Percentiles rank a stretch among this genome's conserved stretches.
phyloP scores from a whole-genome alignment of 2,797 vertebrate genomes.

The Dryobates pubescens region DNA sequence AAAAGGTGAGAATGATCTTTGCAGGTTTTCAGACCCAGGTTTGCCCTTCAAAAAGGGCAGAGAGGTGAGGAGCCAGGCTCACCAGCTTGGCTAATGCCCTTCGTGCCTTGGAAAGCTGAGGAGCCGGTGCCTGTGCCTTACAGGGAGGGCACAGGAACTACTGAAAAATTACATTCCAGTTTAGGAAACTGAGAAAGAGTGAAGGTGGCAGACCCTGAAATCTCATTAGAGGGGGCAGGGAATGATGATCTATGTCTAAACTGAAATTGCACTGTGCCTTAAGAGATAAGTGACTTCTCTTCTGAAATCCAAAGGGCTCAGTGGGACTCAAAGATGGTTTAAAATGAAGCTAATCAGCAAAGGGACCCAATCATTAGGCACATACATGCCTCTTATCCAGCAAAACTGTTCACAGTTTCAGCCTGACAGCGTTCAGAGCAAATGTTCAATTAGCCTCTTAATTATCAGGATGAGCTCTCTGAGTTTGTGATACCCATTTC shows the following conservation, averaged over 20 bases:
- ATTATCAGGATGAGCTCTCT: neutral
- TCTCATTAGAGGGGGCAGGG: neutral
- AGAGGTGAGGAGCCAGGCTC: neutral
- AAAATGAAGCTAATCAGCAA: neutral
- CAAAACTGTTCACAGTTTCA: neutral
- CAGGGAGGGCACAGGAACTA: accelerated
- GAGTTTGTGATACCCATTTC: neutral
- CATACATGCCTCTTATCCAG: neutral
- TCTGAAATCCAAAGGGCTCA: neutral
- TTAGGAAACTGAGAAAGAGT: neutral
- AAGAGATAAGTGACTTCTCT: neutral
- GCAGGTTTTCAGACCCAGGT: neutral
- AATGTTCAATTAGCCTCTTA: neutral
- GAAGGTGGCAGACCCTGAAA: neutral
- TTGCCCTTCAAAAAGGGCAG: neutral
- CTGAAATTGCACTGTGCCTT: neutral
- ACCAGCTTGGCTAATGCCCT: neutral
- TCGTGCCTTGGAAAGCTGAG: neutral
- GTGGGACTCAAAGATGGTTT: neutral
- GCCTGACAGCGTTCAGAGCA: neutral
- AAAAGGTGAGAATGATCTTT: neutral
- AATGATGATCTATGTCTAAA: neutral
- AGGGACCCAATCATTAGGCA: neutral
- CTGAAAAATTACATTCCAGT: neutral
- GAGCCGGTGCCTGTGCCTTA: neutral